phyloP scores from a whole-genome alignment of 2,797 vertebrate genomes.

The Eulemur albifrons region DNA sequence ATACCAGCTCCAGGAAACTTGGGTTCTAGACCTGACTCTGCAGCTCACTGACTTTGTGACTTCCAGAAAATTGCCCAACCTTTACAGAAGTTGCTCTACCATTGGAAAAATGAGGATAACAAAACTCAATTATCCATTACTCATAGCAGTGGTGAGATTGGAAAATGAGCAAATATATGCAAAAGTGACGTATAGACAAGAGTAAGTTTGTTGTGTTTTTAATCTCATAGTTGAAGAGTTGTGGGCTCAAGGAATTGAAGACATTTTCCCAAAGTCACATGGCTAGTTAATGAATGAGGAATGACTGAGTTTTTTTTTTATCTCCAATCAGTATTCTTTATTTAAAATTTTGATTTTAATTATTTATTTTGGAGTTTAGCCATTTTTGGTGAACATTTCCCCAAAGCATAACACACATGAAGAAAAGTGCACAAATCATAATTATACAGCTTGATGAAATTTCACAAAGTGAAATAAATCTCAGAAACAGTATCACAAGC shows the following conservation, averaged over 20 bases:
- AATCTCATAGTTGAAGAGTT: not conserved
- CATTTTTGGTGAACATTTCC: not conserved
- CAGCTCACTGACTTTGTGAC: not conserved
- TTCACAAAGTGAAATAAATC: not conserved
- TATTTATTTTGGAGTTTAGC: not conserved
- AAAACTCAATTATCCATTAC: not conserved
- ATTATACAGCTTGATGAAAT: not conserved
- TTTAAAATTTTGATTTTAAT: not conserved
- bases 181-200: not conserved
- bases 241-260: not conserved
- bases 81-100: not conserved
- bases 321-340: not conserved
- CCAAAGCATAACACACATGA: not conserved
- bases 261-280: accelerated
- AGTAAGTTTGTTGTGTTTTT: not conserved
- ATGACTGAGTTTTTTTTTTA: not conserved
- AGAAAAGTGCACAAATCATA: not conserved
- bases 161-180: not conserved
- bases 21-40: not conserved
- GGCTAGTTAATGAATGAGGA: not conserved
- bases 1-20: not conserved
- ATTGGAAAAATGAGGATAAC: not conserved
- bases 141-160: not conserved
- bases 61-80: not conserved
- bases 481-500: not conserved